phyloP scores from a whole-genome alignment of 2,797 vertebrate species.

The Melanotaenia maccullochi region DNA sequence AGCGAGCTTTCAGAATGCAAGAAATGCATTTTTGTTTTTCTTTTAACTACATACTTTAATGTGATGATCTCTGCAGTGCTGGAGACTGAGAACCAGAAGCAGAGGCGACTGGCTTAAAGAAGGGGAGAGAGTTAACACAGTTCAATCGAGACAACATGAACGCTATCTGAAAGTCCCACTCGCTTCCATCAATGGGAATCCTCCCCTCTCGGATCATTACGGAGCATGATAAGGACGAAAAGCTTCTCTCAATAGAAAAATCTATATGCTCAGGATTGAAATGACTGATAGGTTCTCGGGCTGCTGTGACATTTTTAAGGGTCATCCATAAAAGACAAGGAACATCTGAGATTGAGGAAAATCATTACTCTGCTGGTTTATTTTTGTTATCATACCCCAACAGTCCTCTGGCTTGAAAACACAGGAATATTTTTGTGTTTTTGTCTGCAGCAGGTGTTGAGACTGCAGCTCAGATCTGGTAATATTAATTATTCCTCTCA shows the following conservation, averaged over 20 bases:
- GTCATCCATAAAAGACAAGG: slow-evolving; percentile 60
- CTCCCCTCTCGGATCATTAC: slow-evolving; percentile 25
- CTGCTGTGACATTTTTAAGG: slow-evolving; percentile 66
- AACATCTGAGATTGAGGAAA: slow-evolving; percentile 49
- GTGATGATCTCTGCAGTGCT: neutral
- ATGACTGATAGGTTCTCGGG: slow-evolving; percentile 48
- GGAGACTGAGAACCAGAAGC: neutral
- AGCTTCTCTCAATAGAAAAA: slow-evolving; percentile 49
- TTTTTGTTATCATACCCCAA: slow-evolving; percentile 62
- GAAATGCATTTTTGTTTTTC: neutral
- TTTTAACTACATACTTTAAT: neutral
- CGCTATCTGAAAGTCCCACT: slow-evolving; percentile 55
- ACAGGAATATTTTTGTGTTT: slow-evolving; percentile 35
- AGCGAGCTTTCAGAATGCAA: neutral
- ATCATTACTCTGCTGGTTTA: slow-evolving; percentile 62
- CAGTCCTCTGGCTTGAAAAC: slow-evolving; percentile 41
- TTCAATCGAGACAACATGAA: neutral
- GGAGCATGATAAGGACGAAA: slow-evolving; percentile 25
- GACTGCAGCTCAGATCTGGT: slow-evolving; percentile 46
- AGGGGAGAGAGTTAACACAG: slow-evolving; percentile 23
- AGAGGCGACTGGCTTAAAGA: slow-evolving; percentile 4
- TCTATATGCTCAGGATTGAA: slow-evolving; percentile 45
- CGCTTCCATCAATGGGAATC: slow-evolving; percentile 22
- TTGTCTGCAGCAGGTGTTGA: slow-evolving; percentile 42
- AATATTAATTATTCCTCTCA: slow-evolving; percentile 38